Evolutionary conservation across 2,113 vertebrate species (phyloP).

Genomic region (Oryzias curvinotus): DNA sequence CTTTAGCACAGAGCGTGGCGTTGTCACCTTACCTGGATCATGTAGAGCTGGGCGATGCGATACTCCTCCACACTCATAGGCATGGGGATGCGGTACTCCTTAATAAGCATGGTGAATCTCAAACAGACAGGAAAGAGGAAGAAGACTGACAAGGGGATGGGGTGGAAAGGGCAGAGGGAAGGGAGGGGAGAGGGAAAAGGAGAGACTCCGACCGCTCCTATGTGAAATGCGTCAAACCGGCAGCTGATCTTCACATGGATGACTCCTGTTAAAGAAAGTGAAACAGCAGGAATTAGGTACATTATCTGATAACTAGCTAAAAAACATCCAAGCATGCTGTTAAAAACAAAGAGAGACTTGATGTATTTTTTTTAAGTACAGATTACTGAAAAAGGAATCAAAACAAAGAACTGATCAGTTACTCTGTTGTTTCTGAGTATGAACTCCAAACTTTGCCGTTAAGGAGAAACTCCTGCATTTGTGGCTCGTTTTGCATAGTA

Average conservation of each 20-base stretch:
- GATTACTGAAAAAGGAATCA: no score
- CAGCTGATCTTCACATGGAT: conserved; percentile 57
- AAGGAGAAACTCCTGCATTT: conserved; percentile 7
- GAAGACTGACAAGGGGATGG: conserved; percentile 51
- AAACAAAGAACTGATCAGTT: no score
- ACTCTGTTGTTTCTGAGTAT: conserved; percentile 8
- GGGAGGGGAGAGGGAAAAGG: conserved; percentile 34
- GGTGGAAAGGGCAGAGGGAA: conserved; percentile 53
- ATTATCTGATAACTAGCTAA: not conserved
- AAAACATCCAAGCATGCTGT: conserved; percentile 14
- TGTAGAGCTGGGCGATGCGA: conserved; percentile 97
- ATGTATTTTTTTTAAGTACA: no score
- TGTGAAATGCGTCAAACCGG: conserved; percentile 41
- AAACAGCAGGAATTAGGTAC: not conserved
- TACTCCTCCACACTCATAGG: conserved; percentile 98
- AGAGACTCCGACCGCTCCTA: conserved; percentile 47
- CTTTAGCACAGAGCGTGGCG: not conserved
- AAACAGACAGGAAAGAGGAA: conserved; percentile 53
- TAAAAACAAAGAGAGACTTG: not conserved
- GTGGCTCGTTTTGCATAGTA: conserved; percentile 40
- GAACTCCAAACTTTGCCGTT: conserved; percentile 19
- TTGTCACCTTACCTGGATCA: conserved; percentile 90
- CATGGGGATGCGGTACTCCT: conserved; percentile 96
- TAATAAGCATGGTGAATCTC: conserved; percentile 93
- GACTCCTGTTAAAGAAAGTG: conserved; percentile 42